Base-by-base conservation (phyloP, 2,888 invertebrate genomes). In the Morinoia aosen region DNA sequence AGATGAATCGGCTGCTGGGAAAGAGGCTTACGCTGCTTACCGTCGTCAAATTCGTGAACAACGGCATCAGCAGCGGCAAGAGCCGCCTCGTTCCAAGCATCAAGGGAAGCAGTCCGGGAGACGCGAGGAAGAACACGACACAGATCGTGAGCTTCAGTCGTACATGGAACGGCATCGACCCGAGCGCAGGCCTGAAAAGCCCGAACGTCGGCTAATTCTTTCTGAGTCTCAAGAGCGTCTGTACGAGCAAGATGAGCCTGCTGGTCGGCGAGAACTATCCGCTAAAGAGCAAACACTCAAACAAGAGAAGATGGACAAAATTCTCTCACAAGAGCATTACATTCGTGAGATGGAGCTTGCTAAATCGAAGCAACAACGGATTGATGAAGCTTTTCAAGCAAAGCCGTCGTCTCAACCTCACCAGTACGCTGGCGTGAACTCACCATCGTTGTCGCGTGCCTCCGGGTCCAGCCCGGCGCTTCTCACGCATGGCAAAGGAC, bases 271-370 rank as follows among this genome's bases (percentile, higher is more conserved):
- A 48, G 93, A 93, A 33, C 40, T 48, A 11, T n/a, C 57, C 57
- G 64, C 48, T 40, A 61, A 95, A 48, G 61, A 58, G 19, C 61
- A 61, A 14, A 57, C 58, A 12, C 7, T 58, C 94, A 56, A 94
- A 58, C 58, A 57, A n/a, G 40, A 48, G 16, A 95, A 95, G 64
- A 48, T n/a, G 64, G 95, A 95, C 61, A 95, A 95, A 33, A 64
- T 64, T 25, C 64, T 95, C 61, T 48, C 64, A n/a, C 95, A 95
- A 61, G 61, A 95, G 40, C 95, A 56, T 48, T 95, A 95, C 64
- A 95, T 95, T n/a, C 48, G 64, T 12, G 95, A 95, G n/a, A 95
- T 95, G 95, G 95, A 95, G 95, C 58, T 95, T n/a, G 64, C 64
- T 25, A 95, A 95, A 48, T 95, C 95, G 16, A 95, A 95, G 48